A percentile compares a stretch with the other conserved stretches of the same genome.
These are phyloP conservation scores for Pongo abelii DNA, from an alignment of 2,113 vertebrate genomes.

Conservation along the genomic window DNA sequence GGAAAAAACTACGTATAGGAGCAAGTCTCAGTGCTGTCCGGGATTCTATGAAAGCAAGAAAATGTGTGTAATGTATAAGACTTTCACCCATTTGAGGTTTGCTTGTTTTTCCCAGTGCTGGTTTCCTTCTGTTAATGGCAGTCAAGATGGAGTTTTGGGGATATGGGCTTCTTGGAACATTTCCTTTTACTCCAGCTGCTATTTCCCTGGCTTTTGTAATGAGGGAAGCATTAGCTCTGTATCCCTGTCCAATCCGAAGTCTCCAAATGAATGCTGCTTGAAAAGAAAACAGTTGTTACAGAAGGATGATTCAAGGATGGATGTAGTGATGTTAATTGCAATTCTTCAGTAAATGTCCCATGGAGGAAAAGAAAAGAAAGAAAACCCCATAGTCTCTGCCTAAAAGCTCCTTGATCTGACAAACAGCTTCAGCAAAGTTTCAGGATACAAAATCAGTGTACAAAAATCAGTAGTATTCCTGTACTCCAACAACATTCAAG, in stretches of 20 bases:
- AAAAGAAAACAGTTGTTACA: neutral
- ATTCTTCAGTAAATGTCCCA: neutral
- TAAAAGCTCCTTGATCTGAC: too few relatives aligned
- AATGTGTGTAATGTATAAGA: slow-evolving; percentile 92
- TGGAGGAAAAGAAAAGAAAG: neutral
- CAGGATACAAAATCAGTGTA: too few relatives aligned
- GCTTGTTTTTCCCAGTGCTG: neutral
- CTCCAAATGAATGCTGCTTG: neutral
- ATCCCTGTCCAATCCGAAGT: neutral
- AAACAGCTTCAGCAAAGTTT: too few relatives aligned
- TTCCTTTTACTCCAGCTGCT: neutral
- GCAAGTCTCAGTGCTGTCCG: slow-evolving; percentile 96
- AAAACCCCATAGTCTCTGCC: too few relatives aligned
- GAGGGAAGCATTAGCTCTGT: neutral
- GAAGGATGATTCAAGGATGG: neutral
- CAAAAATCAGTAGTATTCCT: too few relatives aligned
- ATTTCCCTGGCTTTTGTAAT: neutral
- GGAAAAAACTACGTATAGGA: slow-evolving; percentile 96
- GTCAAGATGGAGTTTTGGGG: neutral
- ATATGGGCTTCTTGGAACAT: accelerated
- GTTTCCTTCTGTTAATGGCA: neutral
- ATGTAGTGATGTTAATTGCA: neutral
- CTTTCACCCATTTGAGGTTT: neutral
- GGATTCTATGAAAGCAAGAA: slow-evolving; percentile 95
- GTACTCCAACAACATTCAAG: too few relatives aligned